Conservation (phyloP, 2,888 invertebrate species). For the Parnassius orleans region DNA sequence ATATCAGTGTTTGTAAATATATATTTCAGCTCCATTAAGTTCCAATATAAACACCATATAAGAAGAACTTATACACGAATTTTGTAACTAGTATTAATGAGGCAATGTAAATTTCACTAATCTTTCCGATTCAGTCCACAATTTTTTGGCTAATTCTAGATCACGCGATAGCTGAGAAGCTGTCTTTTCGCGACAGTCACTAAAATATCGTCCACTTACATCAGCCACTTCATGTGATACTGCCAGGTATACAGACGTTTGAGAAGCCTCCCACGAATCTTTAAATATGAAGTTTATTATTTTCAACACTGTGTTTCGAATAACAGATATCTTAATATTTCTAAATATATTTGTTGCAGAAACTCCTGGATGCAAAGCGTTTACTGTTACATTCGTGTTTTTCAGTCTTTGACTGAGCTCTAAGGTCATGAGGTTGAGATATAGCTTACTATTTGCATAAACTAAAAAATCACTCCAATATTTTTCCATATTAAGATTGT, state of each 20-base stretch:
- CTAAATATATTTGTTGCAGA: slow-evolving; percentile 84
- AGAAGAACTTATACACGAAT: not conserved
- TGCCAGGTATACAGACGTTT: slow-evolving; percentile 82
- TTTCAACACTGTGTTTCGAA: slow-evolving; percentile 50
- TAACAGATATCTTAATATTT: slow-evolving; percentile 74
- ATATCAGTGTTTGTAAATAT: too few relatives aligned
- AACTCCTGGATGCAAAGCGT: slow-evolving; percentile 86
- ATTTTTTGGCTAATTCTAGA: slow-evolving; percentile 73
- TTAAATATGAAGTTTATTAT: slow-evolving; percentile 71
- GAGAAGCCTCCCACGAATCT: slow-evolving; percentile 83
- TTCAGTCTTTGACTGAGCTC: slow-evolving; percentile 81
- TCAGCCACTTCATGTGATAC: slow-evolving; percentile 79
- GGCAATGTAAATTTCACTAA: slow-evolving; percentile 53
- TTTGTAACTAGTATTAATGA: slow-evolving; percentile 24
- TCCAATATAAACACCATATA: too few relatives aligned
- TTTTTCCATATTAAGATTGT: slow-evolving; percentile 74
- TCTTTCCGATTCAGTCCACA: slow-evolving; percentile 85
- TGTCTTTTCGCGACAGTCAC: slow-evolving; percentile 75
- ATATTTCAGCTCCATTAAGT: too few relatives aligned
- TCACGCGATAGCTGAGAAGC: slow-evolving; percentile 79
- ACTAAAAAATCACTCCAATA: slow-evolving; percentile 75
- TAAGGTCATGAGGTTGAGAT: slow-evolving; percentile 82
- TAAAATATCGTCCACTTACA: slow-evolving; percentile 84
- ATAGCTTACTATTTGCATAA: slow-evolving; percentile 81
- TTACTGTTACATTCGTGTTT: slow-evolving; percentile 84